Base-by-base conservation (phyloP, 2,888 invertebrate species). In the Lycocerus yunnanus region DNA sequence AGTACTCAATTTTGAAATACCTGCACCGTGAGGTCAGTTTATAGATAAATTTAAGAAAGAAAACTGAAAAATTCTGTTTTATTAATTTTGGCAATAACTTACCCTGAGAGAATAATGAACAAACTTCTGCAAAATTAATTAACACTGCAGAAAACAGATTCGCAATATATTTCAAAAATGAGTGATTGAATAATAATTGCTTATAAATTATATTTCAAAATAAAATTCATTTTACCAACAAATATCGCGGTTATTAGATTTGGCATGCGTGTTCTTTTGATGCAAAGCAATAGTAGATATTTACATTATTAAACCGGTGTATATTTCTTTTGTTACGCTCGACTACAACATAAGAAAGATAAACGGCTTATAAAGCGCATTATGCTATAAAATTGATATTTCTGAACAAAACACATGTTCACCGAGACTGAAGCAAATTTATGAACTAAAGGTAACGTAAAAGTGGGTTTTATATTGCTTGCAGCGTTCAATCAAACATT, bases 301-400 rank as follows among this genome's bases (percentile, higher is more conserved):
- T 75, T 75, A 75, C 75, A 75, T 75, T 75, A 75, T 75, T 75
- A 75, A 72, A 69, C 18, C 59, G 68, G 27, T 20, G 24, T 27
- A 69, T 72, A 58, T 75, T 71, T 72, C 72, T 69, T 75, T 75
- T 16, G 16, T 67, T 43, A 67, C 14, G 61, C 15, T 18, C 24
- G 16, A 16, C 61, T 58, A 63, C 43, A 15, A 70, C 63, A 68
- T 67, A 65, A 74, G 63, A 60, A 71, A 67, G 74, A 74, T 68
- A 67, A 70, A 71, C 58, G 72, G 27, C 16, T 24, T 68, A 71
- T 67, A 60, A 68, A 43, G 67, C 67, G 74, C 66, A 59, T 71
- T 71, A 72, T 21, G 72, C 24, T 69, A 66, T 68, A 75, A 75
- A 72, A n/a, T 68, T 63, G 60, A 75, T 65, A 72, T 72, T 71